These are phyloP conservation scores for Cyprinodon tularosa DNA, from an alignment of 2,113 vertebrate species.

Conservation along the genomic window DNA sequence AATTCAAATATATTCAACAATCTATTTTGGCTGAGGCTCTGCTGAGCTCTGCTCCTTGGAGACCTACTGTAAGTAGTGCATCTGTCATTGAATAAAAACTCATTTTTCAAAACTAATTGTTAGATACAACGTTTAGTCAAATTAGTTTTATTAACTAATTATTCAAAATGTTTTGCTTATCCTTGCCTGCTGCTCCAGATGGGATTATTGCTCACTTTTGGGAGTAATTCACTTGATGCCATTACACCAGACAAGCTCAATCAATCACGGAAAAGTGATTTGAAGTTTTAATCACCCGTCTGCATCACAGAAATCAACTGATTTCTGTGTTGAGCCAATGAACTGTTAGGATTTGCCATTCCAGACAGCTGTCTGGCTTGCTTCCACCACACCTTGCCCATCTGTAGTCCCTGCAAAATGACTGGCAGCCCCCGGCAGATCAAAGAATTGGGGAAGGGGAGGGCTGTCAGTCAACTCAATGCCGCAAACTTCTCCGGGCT, in stretches of 20 bases:
- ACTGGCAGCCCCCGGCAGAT: slow-evolving; percentile 68
- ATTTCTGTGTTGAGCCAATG: slow-evolving; percentile 39
- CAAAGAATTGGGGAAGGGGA: slow-evolving; percentile 66
- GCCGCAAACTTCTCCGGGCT: slow-evolving; percentile 63
- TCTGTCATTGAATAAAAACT: slow-evolving; percentile 42
- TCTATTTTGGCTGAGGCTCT: neutral
- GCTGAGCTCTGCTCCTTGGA: slow-evolving; percentile 20
- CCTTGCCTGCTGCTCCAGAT: slow-evolving; percentile 54
- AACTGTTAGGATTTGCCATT: slow-evolving; percentile 39
- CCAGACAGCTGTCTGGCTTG: slow-evolving; percentile 64
- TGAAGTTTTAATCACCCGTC: slow-evolving; percentile 59
- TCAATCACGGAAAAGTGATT: slow-evolving; percentile 68
- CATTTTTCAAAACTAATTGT: slow-evolving; percentile 45
- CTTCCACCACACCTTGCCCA: slow-evolving; percentile 68
- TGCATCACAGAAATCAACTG: slow-evolving; percentile 38
- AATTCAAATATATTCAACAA: neutral
- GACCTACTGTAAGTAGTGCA: neutral
- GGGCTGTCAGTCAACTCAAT: slow-evolving; percentile 63
- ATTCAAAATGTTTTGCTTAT: slow-evolving; percentile 58
- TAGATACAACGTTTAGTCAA: slow-evolving; percentile 36
- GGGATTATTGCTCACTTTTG: slow-evolving; percentile 46
- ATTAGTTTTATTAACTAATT: slow-evolving; percentile 61
- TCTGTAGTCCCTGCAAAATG: slow-evolving; percentile 64
- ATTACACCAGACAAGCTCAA: slow-evolving; percentile 57
- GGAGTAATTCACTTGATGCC: slow-evolving; percentile 60